Evolutionary conservation across 2,888 invertebrate genomes (phyloP), one percentile per base, ranked within the genome.

Genomic region (Urechis unicinctus): DNA sequence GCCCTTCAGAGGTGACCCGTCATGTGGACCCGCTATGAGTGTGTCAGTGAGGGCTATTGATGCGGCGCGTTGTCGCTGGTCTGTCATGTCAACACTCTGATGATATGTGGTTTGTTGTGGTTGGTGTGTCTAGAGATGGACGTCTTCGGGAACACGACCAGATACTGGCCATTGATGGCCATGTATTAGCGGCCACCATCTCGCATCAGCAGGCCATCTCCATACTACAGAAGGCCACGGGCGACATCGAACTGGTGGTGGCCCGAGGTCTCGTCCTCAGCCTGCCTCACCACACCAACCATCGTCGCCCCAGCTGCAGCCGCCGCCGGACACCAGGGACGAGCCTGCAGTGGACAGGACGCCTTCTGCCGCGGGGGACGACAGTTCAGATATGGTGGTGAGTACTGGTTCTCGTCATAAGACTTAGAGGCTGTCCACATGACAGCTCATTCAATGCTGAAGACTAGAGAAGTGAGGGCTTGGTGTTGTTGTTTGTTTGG

Each of bases 151-250:
- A 88, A 71, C 88, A 88, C 73, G 91, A 91, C 80, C 88, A 89
- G 74, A 87, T 91, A 74, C 79, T 90, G 71, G 87, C 90, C 62
- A 86, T 91, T 70, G 89, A 91, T 81, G 87, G 87, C 69, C 87
- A 87, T 74, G 69, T 74, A 53, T 64, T 80, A 70, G 79, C 72
- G 59, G 62, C 86, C 48, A 86, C 87, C 78, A 86, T 89, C 81
- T 88, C 88, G 63, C 89, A 89, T 75, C 88, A 89, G 80, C 88
- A 89, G 83, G 85, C 87, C 67, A 84, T 88, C 75, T 82, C 84
- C 71, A 84, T 87, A 71, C 81, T 88, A 69, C 88, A 88, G 79
- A 85, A 86, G 79, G 85, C 86, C 63, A 84, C 86, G 68, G 88
- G 79, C 17, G 66, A 72, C 55, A 78, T 79, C 54, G 77, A 78